Base-by-base conservation (phyloP, 2,113 vertebrate species). In the Chascanopsetta lugubris region DNA sequence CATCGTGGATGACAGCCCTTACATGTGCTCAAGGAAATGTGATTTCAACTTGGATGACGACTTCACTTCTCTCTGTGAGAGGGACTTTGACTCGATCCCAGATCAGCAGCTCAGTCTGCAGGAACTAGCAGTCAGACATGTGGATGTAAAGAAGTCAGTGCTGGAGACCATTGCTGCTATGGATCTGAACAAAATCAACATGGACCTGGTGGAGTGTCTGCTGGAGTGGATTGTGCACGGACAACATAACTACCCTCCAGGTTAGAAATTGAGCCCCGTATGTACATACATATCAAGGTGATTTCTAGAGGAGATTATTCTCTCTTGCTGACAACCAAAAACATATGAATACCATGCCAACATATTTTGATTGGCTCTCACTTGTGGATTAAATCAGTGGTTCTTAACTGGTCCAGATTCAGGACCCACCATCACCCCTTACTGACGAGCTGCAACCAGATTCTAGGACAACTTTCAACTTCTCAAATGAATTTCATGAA, bases 121-220 rank as follows among this genome's bases (percentile, higher is more conserved):
- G 65, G 96, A 99, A 43, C 94, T 99, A 42, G 69, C 92, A 0
- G 12, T 86, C 57, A 85, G 97, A 82, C 99, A 94, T 60, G 32
- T 59, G 99, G 97, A 93, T 2, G 82, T 93, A 48, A 95, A 86
- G 74, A 97, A 94, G 67, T 75, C 94, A 51, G 96, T 95, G 53
- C 80, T 99, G 80, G 96, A 95, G 90, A 97, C 95, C 1, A 89
- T 99, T 46, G 90, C 94, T 64, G 36, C 89, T 18, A 95, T 99
- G 96, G 97, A 99, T 81, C 92, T 99, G 73, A 95, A 98, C 62
- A 99, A 97, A 90, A 94, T 99, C 69, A 99, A 99, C 84, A 93
- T 98, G 88, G 96, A 99, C 70, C 89, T 99, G 78, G 93, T 99
- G 72, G 97, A 99, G 82, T 93, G 89, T 56, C 87, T 99, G 54